Base-by-base conservation (phyloP, 1,140 invertebrate species). In the Pseudoatta argentina region DNA sequence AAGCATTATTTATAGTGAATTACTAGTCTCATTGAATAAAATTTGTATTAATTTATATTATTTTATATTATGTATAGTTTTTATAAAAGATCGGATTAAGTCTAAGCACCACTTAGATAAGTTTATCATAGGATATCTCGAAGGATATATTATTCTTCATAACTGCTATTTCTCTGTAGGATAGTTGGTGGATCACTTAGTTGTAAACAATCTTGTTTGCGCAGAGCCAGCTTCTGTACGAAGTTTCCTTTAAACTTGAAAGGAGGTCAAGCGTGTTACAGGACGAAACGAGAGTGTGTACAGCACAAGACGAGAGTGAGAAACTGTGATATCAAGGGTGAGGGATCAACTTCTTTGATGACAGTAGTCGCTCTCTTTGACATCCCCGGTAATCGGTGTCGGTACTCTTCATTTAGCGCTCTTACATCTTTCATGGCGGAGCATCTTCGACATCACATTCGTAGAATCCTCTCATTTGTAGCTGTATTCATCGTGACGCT, bases 361-460 rank as follows among this genome's bases (percentile, higher is more conserved):
- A 91, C 61, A 85, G 86, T 57, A 27, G 24, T 48, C 44, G 21
- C 64, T 30, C 75, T 73, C 63, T 67, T 85, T 73, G 82, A 83
- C 73, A 66, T 63, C 44, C 81, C 3, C 39, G 53, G 57, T 75
- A 73, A 88, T 73, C 59, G 71, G 64, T 71, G 75, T 39, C 53
- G 59, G 79, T 34, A 53, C 51, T 90, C 86, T 92, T 93, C 92
- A 92, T 93, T 93, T 93, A 89, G 77, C 89, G 76, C 69, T 75
- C 85, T 86, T 90, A 89, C 85, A 92, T 93, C 88, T 92, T 93
- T 92, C 85, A 93, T 89, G 79, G 24, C 27, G 67, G 73, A 53
- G 57, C 66, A 73, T 78, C 66, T 72, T 76, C 61, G 51, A 61
- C 27, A 81, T 73, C 24, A 59, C 59, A 16, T 67, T 87, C 53